Conservation (phyloP, 2,113 vertebrate genomes). For the Dasyprocta punctata region DNA sequence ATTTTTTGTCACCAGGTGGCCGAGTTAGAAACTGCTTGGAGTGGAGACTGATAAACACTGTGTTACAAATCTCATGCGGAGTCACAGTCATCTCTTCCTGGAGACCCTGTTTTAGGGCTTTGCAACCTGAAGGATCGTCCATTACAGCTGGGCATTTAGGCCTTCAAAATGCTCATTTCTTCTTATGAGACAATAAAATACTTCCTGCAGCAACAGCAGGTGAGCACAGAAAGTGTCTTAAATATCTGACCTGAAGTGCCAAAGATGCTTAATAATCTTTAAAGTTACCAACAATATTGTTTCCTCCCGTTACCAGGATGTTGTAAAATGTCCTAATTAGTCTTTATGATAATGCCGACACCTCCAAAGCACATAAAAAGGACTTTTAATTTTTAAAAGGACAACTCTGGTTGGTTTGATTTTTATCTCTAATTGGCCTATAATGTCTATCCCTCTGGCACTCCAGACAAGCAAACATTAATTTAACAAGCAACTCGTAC, state of each 20-base stretch:
- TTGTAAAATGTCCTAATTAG: constrained; percentile 89
- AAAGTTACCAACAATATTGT: constrained; percentile 83
- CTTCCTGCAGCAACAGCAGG: constrained; percentile 85
- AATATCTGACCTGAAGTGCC: constrained; percentile 83
- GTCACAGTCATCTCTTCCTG: constrained; percentile 64
- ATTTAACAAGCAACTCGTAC: constrained; percentile 84
- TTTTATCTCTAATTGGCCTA: constrained; percentile 88
- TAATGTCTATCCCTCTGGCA: constrained; percentile 81
- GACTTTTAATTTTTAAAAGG: constrained; percentile 86
- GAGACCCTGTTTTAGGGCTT: constrained; percentile 73
- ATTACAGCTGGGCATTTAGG: constrained; percentile 77
- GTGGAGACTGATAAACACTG: background rate
- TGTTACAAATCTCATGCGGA: constrained; percentile 15
- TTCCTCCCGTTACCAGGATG: constrained; percentile 83
- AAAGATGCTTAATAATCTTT: constrained; percentile 87
- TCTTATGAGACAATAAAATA: constrained; percentile 86
- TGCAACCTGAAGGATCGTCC: constrained; percentile 67
- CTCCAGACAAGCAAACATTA: constrained; percentile 82
- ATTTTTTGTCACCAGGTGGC: constrained; percentile 63
- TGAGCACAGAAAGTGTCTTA: constrained; percentile 84
- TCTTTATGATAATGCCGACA: constrained; percentile 86
- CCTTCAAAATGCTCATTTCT: constrained; percentile 81
- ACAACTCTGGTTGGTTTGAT: constrained; percentile 85
- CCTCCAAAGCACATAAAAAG: constrained; percentile 87
- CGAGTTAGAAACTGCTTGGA: constrained; percentile 35